Percentiles rank a stretch among this genome's conserved stretches.
phyloP scores from a whole-genome alignment of 2,113 vertebrate species.

The Heterotilapia buettikoferi region DNA sequence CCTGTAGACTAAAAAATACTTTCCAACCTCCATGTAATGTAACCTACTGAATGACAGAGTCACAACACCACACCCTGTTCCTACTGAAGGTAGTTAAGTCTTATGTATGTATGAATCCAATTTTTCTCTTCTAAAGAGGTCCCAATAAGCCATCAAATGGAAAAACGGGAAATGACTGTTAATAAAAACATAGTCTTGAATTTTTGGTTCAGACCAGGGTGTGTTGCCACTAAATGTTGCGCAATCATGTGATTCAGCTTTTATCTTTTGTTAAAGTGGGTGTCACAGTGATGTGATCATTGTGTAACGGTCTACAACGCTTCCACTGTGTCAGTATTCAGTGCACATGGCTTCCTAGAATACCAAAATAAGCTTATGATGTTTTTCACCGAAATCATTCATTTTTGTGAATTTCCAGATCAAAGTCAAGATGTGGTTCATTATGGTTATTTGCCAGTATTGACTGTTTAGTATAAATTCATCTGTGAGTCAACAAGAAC shows the following conservation, averaged over 20 bases:
- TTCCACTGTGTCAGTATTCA: not conserved
- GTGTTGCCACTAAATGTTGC: not conserved
- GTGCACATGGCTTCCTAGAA: not conserved
- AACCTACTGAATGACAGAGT: not conserved
- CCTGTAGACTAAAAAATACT: not conserved
- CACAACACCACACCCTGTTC: not conserved
- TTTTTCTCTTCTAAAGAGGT: not conserved
- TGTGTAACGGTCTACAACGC: not conserved
- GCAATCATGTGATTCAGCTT: conserved; percentile 7
- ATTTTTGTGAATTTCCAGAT: not conserved
- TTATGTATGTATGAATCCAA: not conserved
- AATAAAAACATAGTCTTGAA: not conserved
- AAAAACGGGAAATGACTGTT: not conserved
- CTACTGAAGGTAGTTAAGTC: not conserved
- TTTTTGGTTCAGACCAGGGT: not conserved
- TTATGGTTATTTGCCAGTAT: not conserved
- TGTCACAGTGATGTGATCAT: not conserved
- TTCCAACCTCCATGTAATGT: not conserved
- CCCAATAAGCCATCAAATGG: not conserved
- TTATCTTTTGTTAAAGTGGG: conserved; percentile 15
- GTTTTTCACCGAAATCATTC: not conserved
- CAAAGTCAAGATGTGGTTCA: not conserved
- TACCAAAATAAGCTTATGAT: not conserved
- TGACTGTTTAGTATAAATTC: not conserved
- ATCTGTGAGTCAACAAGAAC: not conserved